Percentiles rank a stretch among this genome's conserved stretches.
phyloP scores from a whole-genome alignment of 2,888 invertebrate genomes.

The Terebella lapidaria region DNA sequence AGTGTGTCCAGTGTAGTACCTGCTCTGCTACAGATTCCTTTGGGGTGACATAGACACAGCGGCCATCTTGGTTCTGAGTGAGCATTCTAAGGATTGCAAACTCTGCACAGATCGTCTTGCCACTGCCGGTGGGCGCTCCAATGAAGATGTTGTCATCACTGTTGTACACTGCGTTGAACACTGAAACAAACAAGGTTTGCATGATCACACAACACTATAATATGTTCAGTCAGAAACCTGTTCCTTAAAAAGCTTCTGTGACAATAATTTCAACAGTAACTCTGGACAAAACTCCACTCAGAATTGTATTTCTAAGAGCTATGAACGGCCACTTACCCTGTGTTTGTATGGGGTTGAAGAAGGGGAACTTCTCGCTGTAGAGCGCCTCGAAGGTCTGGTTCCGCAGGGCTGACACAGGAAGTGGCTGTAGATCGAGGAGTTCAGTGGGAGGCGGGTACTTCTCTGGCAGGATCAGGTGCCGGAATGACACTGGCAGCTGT shows the following conservation, averaged over 20 bases:
- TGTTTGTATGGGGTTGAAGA: conserved; percentile 98
- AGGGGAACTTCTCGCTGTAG: conserved; percentile 79
- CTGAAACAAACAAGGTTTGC: conserved; percentile 50
- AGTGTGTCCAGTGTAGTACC: conserved; percentile 43
- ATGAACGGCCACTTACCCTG: conserved; percentile 62
- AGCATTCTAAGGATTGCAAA: conserved; percentile 83
- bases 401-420: conserved; percentile 83
- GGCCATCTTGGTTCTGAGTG: conserved; percentile 55
- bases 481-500: conserved; percentile 91
- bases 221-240: neutral
- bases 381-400: conserved; percentile 80
- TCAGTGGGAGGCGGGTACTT: conserved; percentile 98
- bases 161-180: conserved; percentile 97
- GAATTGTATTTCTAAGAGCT: no score
- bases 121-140: conserved; percentile 57
- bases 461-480: conserved; percentile 94
- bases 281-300: no score
- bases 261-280: neutral
- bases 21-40: conserved; percentile 80
- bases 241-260: neutral
- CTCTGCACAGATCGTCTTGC: conserved; percentile 90
- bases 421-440: conserved; percentile 88
- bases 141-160: conserved; percentile 97
- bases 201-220: neutral
- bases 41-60: conserved; percentile 91